Evolutionary conservation across 1,140 invertebrate species (phyloP).

Genomic region (Tetragonula clypearis): DNA sequence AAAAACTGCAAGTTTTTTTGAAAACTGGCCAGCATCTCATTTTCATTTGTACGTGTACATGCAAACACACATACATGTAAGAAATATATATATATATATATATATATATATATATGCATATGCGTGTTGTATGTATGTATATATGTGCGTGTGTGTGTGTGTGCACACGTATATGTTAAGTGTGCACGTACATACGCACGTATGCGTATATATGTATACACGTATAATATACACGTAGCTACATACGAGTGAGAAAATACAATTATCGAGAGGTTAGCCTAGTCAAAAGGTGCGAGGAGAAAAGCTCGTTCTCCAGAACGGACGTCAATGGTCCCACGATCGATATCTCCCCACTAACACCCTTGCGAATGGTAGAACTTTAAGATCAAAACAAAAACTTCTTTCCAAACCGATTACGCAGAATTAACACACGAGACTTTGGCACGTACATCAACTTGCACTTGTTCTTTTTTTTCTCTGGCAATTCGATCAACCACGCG

Average conservation of each 20-base stretch:
- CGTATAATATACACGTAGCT: not conserved
- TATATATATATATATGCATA: too few species aligned
- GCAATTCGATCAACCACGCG: conserved; percentile 43
- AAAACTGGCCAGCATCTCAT: conserved; percentile 13
- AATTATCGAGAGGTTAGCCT: conserved; percentile 46
- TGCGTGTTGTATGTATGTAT: too few species aligned
- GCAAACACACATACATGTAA: not conserved
- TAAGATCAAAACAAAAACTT: conserved; percentile 66
- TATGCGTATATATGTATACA: not conserved
- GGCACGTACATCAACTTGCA: conserved; percentile 47
- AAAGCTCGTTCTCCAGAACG: conserved; percentile 64
- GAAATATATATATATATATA: not conserved
- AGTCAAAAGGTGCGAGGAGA: conserved; percentile 45
- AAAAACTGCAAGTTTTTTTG: not conserved
- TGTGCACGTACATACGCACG: not conserved
- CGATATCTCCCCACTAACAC: conserved; percentile 64
- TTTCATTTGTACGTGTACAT: not conserved
- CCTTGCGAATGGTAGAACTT: conserved; percentile 50
- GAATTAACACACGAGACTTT: conserved; percentile 23
- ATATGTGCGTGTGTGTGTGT: not conserved
- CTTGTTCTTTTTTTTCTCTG: conserved; percentile 19
- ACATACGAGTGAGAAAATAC: conserved; percentile 37
- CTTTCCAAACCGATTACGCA: conserved; percentile 14
- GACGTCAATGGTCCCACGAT: conserved; percentile 67
- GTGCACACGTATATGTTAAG: not conserved